Evolutionary conservation across 2,113 vertebrate species (phyloP), one percentile per base, ranked within the genome.

Genomic region (Dascyllus trimaculatus): DNA sequence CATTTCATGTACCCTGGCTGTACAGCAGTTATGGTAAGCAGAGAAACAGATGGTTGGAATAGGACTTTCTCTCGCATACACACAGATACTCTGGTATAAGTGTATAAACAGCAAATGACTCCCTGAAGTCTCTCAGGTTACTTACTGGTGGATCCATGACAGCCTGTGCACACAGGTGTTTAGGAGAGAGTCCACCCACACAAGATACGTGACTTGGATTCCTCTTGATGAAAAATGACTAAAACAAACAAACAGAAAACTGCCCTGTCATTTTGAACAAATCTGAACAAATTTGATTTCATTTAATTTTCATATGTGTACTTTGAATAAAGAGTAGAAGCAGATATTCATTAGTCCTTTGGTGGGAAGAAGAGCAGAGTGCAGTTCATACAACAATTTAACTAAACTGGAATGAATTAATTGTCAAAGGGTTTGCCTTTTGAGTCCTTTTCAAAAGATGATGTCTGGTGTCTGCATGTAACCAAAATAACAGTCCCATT

Each of bases 91-190:
- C 43, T 73, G 62, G 45, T 59, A 58, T 61, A 77, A 64, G 61
- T 76, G 52, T 32, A 65, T 35, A 21, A 75, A 66, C 61, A 61
- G 40, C 70, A 61, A 72, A 87, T 70, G 35, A 74, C 45, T 86
- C 85, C 73, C 81, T 40, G 24, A 35, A 48, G 77, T 69, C 26
- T 78, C 77, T 88, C 74, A 25, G 51, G 67, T 87, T 84, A 76
- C 85, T 60, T 26, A 60, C 53, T 45, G 43, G 49, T 53, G 52
- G 45, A 43, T 52, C 24, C 45, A 78, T 54, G 9, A 64, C 19
- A 51, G 49, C 46, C 40, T 73, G 75, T 49, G 60, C 67, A 85
- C 56, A 71, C 78, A 83, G 76, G 80, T 81, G 84, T 83, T 80
- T 70, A 88, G 43, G 49, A 68, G 52, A 61, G 54, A 84, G 57